Evolutionary conservation across 2,888 invertebrate species (phyloP), one percentile per base, ranked within the genome.

Genomic region (Eilema sororculum): DNA sequence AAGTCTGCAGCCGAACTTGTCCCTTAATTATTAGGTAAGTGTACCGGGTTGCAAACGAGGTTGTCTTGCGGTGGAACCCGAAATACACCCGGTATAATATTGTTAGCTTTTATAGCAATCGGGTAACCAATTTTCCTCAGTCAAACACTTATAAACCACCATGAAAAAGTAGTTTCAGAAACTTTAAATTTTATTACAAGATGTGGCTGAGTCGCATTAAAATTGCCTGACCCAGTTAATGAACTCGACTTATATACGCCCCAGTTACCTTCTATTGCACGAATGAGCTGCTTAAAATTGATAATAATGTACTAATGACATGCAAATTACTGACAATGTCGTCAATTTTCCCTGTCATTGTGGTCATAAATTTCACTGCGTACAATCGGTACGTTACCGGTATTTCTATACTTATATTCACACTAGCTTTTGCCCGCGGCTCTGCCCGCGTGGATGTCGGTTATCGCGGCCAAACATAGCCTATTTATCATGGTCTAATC

Each of bases 251-350:
- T 37, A 25, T 41, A 20, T 52, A 28, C 30, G 64, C 52, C 28
- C 64, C n/a, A n/a, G 52, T 52, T 52, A 64, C 3, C 28, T 46
- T 28, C 28, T 30, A 58, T 58, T 12, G 12, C 24, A 58, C 57
- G 25, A 58, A 25, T 58, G 10, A 30, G 60, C 28, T 30, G 13
- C 20, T 30, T 28, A 46, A 65, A 65, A 65, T 65, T 57, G 65
- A 65, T 65, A 65, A 57, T 65, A 65, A 57, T 57, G 33, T 65
- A 57, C 33, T 57, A 56, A 57, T 65, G 28, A 33, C 65, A 57
- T 57, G 64, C 64, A 46, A 64, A 30, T 24, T 28, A 33, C 13
- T 65, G 65, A 65, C 28, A 64, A 30, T n/a, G 12, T n/a, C 2
- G 28, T n/a, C 46, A n/a, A 37, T 46, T 28, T 52, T 64, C 28